These are phyloP conservation scores for Drosophila bocqueti DNA, from an alignment of 1,140 invertebrate genomes.

Conservation along the genomic window DNA sequence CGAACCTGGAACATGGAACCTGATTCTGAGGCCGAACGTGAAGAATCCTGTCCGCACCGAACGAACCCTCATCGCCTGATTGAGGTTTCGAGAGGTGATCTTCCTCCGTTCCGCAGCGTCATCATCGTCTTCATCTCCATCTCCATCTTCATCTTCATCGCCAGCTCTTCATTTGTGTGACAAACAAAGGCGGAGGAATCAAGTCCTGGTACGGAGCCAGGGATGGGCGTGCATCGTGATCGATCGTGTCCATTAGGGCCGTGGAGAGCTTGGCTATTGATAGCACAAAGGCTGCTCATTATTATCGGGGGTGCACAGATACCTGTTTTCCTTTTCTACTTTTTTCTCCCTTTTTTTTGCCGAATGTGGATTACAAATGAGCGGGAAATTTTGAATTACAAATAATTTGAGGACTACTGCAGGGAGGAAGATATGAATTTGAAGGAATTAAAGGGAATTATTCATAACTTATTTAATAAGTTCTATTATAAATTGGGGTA, in stretches of 20 bases:
- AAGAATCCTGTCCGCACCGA: constrained; percentile 32
- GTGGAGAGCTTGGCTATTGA: constrained; percentile 21
- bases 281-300: constrained; percentile 21
- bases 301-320: constrained; percentile 4
- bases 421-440: neutral
- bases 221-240: constrained; percentile 31
- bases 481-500: no score
- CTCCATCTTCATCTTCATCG: constrained; percentile 53
- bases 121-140: constrained; percentile 26
- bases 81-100: constrained; percentile 69
- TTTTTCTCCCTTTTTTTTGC: neutral
- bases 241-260: constrained; percentile 39
- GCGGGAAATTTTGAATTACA: neutral
- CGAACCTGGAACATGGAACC: constrained; percentile 28
- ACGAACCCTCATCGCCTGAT: constrained; percentile 58
- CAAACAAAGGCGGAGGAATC: constrained; percentile 61
- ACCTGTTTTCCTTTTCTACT: neutral
- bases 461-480: neutral
- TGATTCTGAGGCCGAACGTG: constrained; percentile 18
- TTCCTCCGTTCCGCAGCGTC: constrained; percentile 41
- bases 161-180: constrained; percentile 78
- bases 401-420: neutral
- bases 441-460: neutral
- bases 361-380: constrained; percentile 1
- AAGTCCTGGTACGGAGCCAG: constrained; percentile 13